Percentiles rank a stretch among this genome's conserved stretches.
Evolutionary conservation across 2,888 invertebrate genomes (phyloP).

Genomic region (Sthenelais limicola): DNA sequence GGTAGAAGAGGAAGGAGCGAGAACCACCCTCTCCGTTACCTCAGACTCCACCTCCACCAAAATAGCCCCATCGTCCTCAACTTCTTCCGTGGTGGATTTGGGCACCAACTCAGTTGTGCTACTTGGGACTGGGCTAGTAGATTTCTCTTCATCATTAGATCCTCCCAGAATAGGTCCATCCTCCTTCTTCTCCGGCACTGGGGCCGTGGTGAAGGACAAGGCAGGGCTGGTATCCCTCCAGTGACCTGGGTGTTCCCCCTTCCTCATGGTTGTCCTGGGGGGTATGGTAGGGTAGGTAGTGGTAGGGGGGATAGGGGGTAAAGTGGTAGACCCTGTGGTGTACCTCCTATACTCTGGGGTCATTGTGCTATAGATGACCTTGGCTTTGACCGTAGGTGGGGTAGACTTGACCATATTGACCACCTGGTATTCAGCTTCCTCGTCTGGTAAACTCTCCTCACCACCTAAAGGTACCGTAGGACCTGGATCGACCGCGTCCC

Average conservation of each 20-base stretch:
- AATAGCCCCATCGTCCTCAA: not conserved
- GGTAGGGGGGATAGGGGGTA: not conserved
- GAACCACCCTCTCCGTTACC: not conserved
- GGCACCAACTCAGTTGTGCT: not conserved
- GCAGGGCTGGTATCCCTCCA: constrained; percentile 2
- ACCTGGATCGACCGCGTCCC: too few relatives aligned
- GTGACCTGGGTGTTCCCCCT: not conserved
- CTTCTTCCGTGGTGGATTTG: not conserved
- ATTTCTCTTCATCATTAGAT: not conserved
- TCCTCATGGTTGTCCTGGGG: not conserved
- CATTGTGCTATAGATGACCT: not conserved
- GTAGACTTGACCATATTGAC: not conserved
- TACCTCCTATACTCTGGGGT: not conserved
- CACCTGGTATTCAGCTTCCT: not conserved
- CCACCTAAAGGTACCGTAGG: too few relatives aligned
- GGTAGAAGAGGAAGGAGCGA: too few relatives aligned
- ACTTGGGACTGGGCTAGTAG: not conserved
- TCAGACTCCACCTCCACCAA: not conserved
- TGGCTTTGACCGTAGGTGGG: not conserved
- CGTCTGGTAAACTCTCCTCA: too few relatives aligned
- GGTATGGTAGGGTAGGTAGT: not conserved
- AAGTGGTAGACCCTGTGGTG: constrained; percentile 14
- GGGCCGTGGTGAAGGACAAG: too few relatives aligned
- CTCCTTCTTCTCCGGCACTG: too few relatives aligned
- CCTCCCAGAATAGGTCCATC: not conserved